Conservation (phyloP, 2,888 invertebrate species). For the Aradus depressus region DNA sequence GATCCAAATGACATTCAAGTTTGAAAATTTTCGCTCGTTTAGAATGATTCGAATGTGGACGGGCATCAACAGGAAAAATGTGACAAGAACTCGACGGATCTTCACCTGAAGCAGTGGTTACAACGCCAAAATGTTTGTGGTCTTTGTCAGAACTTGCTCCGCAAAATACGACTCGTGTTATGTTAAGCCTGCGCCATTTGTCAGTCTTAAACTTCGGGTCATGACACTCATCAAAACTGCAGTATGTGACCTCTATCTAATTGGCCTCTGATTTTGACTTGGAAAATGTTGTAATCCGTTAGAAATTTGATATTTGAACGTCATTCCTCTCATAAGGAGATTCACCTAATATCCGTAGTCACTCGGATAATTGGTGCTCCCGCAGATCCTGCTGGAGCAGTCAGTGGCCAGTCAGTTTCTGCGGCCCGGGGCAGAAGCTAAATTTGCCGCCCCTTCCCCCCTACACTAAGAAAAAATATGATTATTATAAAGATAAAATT, state of each 20-base stretch:
- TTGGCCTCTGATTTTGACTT: no score
- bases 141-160: slow-evolving; percentile 86
- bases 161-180: slow-evolving; percentile 74
- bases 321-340: no score
- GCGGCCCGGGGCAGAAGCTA: no score
- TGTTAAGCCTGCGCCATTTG: slow-evolving; percentile 61
- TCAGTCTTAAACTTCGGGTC: slow-evolving; percentile 65
- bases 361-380: no score
- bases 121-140: slow-evolving; percentile 81
- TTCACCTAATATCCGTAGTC: no score
- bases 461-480: no score
- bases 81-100: slow-evolving; percentile 81
- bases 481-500: no score
- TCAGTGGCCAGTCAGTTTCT: no score
- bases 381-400: no score
- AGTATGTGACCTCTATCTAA: slow-evolving; percentile 72
- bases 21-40: slow-evolving; percentile 73
- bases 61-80: slow-evolving; percentile 85
- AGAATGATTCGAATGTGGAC: slow-evolving; percentile 70
- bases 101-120: slow-evolving; percentile 59
- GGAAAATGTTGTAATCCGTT: no score
- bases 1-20: slow-evolving; percentile 70
- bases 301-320: no score
- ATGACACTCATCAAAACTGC: slow-evolving; percentile 76
- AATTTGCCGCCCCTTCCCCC: no score